Percentiles rank a stretch among this genome's conserved stretches.
Conservation (phyloP, 1,140 invertebrate genomes). For the Hyposmocoma kahamanoa region DNA sequence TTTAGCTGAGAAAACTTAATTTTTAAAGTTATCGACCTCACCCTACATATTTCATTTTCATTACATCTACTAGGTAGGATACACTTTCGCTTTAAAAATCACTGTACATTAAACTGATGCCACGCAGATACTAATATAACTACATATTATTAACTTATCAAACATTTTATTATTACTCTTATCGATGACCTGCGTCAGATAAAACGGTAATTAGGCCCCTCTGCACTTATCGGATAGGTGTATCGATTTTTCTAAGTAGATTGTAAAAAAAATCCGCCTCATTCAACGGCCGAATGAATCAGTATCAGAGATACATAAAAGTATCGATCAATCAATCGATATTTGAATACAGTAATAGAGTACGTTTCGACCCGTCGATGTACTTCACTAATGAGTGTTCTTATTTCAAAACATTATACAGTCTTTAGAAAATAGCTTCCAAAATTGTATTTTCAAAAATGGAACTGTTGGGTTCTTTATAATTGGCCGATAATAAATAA, state of each 20-base stretch:
- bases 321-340: slow-evolving; percentile 65
- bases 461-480: slow-evolving; percentile 3
- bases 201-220: slow-evolving; percentile 65
- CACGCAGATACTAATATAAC: too few relatives aligned
- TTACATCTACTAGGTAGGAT: too few relatives aligned
- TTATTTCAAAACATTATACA: background rate
- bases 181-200: slow-evolving; percentile 54
- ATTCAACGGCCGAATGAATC: slow-evolving; percentile 50
- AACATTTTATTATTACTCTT: slow-evolving; percentile 46
- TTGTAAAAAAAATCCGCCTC: slow-evolving; percentile 51
- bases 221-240: slow-evolving; percentile 57
- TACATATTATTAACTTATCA: slow-evolving; percentile 60
- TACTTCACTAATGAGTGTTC: too few relatives aligned
- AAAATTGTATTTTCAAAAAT: background rate
- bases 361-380: too few relatives aligned
- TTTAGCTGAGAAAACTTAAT: too few relatives aligned
- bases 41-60: too few relatives aligned
- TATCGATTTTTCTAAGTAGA: slow-evolving; percentile 63
- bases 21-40: too few relatives aligned
- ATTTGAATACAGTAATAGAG: slow-evolving; percentile 48
- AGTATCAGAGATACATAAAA: slow-evolving; percentile 57
- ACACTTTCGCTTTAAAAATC: too few relatives aligned
- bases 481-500: slow-evolving; percentile 39
- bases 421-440: too few relatives aligned
- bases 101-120: too few relatives aligned